These are phyloP conservation scores for Masnerella sp. DNA, from an alignment of 2,888 invertebrate species.

Conservation along the genomic window DNA sequence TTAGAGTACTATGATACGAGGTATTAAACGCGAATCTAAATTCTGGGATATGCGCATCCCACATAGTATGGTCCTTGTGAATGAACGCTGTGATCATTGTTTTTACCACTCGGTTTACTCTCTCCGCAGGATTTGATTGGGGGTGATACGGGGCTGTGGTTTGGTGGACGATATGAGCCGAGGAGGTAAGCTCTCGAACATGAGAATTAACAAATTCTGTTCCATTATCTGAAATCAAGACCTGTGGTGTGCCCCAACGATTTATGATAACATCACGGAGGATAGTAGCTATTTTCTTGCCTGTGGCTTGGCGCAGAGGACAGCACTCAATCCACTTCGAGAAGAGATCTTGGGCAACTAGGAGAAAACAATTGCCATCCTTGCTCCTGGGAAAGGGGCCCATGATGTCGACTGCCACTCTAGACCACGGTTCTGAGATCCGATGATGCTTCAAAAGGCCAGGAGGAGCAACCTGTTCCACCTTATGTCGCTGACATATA, in stretches of 20 bases:
- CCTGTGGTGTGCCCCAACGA: conserved; percentile 58
- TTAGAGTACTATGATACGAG: neutral
- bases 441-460: neutral
- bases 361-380: conserved; percentile 2
- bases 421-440: neutral
- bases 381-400: conserved; percentile 1
- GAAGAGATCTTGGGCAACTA: conserved; percentile 42
- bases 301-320: conserved; percentile 30
- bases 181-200: neutral
- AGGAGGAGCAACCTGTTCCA: neutral
- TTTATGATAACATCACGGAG: conserved; percentile 57
- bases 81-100: conserved; percentile 2
- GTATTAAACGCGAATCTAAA: conserved; percentile 17
- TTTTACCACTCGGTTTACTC: conserved; percentile 6
- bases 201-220: conserved; percentile 51
- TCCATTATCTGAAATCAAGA: conserved; percentile 62
- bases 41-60: conserved; percentile 1
- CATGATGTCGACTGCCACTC: conserved; percentile 2
- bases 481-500: neutral
- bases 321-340: conserved; percentile 39
- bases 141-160: conserved; percentile 11
- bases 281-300: conserved; percentile 6
- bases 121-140: conserved; percentile 13
- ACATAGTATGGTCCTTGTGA: neutral
- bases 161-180: neutral